A percentile compares a stretch with the other conserved stretches of the same genome.
phyloP scores from a whole-genome alignment of 2,888 invertebrate species.

The Tryphoninae sp. region DNA sequence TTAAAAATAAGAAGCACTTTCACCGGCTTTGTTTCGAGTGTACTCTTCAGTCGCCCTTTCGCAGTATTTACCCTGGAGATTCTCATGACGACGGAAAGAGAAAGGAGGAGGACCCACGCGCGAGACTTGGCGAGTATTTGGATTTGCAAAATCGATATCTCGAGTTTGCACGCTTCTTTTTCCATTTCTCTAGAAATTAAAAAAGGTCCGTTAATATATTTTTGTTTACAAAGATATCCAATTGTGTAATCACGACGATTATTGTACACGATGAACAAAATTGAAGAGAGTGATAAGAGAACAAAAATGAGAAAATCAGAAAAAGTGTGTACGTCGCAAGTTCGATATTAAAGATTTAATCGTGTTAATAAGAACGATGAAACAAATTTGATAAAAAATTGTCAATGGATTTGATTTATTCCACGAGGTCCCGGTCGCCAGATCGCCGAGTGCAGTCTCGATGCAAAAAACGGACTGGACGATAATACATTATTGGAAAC shows the following conservation, averaged over 20 bases:
- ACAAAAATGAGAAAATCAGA: slow-evolving; percentile 1
- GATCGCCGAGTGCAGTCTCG: slow-evolving; percentile 24
- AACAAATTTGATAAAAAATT: slow-evolving; percentile 20
- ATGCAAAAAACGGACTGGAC: slow-evolving; percentile 36
- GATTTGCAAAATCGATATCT: slow-evolving; percentile 46
- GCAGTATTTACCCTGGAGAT: slow-evolving; percentile 63
- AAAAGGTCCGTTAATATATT: no score
- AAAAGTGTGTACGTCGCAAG: background rate
- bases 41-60: slow-evolving; percentile 58
- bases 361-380: slow-evolving; percentile 45
- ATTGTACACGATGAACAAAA: background rate
- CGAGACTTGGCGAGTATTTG: slow-evolving; percentile 33
- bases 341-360: slow-evolving; percentile 38
- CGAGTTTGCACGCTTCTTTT: slow-evolving; percentile 2
- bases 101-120: background rate
- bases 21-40: slow-evolving; percentile 68
- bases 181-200: background rate
- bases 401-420: slow-evolving; percentile 50
- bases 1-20: slow-evolving; percentile 71
- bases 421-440: slow-evolving; percentile 12
- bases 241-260: background rate
- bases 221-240: no score
- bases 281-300: background rate
- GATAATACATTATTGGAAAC: slow-evolving; percentile 68
- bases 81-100: slow-evolving; percentile 31